Conservation (phyloP, 2,113 vertebrate genomes). For the Notothenia coriiceps region DNA sequence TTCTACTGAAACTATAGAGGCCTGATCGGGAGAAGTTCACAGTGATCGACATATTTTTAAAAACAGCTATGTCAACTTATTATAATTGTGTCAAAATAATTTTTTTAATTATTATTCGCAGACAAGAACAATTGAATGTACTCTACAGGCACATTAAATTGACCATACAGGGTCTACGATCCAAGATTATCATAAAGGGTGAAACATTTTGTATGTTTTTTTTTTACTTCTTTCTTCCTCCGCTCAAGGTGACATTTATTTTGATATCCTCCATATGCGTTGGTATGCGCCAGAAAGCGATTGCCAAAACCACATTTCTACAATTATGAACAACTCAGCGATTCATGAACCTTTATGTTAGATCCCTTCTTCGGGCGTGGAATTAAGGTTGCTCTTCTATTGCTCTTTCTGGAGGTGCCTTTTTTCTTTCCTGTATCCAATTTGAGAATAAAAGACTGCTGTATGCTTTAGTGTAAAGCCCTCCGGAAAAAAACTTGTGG, state of each 20-base stretch:
- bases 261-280: slow-evolving; percentile 4
- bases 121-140: not conserved
- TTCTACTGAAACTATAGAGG: not conserved
- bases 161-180: not conserved
- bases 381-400: not conserved
- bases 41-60: too few relatives aligned
- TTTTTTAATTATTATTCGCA: not conserved
- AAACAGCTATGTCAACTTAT: not conserved
- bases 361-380: not conserved
- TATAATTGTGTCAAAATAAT: not conserved
- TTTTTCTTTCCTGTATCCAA: not conserved
- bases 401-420: slow-evolving; percentile 4
- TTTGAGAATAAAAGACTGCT: not conserved
- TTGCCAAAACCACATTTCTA: slow-evolving; percentile 4
- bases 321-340: slow-evolving; percentile 6
- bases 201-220: not conserved
- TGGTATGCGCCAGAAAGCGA: not conserved
- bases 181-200: not conserved
- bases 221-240: not conserved
- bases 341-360: not conserved
- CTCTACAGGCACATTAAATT: not conserved
- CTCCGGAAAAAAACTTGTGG: not conserved
- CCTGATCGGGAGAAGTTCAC: not conserved
- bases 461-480: not conserved
- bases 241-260: not conserved